A percentile compares a stretch with the other conserved stretches of the same genome.
Evolutionary conservation across 2,797 vertebrate genomes (phyloP).

Genomic region (Thunnus albacares): DNA sequence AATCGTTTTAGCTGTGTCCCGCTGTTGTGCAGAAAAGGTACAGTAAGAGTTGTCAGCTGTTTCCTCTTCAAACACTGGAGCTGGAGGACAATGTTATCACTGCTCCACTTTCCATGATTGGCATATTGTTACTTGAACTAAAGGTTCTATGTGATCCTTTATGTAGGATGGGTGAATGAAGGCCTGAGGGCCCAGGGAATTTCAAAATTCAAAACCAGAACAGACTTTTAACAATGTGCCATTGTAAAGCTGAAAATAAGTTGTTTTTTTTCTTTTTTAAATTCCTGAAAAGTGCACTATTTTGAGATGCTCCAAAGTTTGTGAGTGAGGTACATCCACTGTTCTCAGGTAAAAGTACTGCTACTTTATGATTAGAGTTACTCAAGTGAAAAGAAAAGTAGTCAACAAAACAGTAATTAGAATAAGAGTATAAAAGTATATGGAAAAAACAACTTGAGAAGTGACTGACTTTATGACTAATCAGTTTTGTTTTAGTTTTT

Average conservation of each 20-base stretch:
- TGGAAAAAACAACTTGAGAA: too few species aligned
- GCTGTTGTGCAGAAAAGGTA: constrained; percentile 9
- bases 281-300: constrained; percentile 14
- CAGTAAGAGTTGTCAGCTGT: constrained; percentile 23
- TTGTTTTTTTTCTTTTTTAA: not conserved
- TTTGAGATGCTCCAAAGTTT: constrained; percentile 9
- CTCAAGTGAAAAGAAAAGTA: not conserved
- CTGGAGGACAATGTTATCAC: constrained; percentile 33
- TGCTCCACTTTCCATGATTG: constrained; percentile 33
- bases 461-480: too few species aligned
- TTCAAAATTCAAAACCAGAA: not conserved
- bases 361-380: too few species aligned
- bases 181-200: constrained; percentile 3
- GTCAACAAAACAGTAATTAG: not conserved
- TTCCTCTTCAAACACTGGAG: constrained; percentile 36
- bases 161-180: constrained; percentile 17
- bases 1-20: not conserved
- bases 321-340: not conserved
- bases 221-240: not conserved
- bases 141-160: constrained; percentile 23
- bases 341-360: not conserved
- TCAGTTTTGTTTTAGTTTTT: too few species aligned
- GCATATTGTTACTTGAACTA: constrained; percentile 29
- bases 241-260: not conserved
- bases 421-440: not conserved